A percentile compares a stretch with the other conserved stretches of the same genome.
Conservation (phyloP, 2,113 vertebrate genomes). For the Callocephalon fimbriatum region DNA sequence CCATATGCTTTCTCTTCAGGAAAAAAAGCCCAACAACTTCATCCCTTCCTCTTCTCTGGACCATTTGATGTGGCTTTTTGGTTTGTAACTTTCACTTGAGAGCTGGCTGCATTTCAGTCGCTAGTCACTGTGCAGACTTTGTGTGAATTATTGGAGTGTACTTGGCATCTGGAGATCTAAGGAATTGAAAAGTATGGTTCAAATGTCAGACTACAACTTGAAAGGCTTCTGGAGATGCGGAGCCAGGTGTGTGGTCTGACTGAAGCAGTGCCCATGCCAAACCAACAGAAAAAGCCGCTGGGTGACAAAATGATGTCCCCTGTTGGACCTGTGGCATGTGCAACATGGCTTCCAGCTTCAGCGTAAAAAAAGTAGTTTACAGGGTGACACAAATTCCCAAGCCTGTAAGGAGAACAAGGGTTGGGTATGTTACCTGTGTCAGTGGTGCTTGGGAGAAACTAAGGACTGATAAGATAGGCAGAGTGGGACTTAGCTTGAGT, state of each 20-base stretch:
- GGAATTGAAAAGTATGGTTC: neutral
- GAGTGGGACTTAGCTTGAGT: neutral
- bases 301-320: neutral
- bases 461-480: neutral
- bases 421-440: neutral
- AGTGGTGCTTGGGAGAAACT: neutral
- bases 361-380: neutral
- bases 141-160: neutral
- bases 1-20: neutral
- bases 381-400: neutral
- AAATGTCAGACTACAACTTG: neutral
- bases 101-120: constrained; percentile 19
- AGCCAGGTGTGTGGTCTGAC: neutral
- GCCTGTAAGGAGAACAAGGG: neutral
- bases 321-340: rapidly evolving
- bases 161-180: neutral
- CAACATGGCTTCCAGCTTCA: neutral
- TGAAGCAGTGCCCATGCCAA: neutral
- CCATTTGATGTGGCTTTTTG: neutral
- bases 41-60: neutral
- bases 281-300: neutral
- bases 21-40: neutral
- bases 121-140: neutral
- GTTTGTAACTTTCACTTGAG: neutral
- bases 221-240: neutral